Evolutionary conservation across 1,140 invertebrate genomes (phyloP), one percentile per base, ranked within the genome.

Genomic region (Atta colombica): DNA sequence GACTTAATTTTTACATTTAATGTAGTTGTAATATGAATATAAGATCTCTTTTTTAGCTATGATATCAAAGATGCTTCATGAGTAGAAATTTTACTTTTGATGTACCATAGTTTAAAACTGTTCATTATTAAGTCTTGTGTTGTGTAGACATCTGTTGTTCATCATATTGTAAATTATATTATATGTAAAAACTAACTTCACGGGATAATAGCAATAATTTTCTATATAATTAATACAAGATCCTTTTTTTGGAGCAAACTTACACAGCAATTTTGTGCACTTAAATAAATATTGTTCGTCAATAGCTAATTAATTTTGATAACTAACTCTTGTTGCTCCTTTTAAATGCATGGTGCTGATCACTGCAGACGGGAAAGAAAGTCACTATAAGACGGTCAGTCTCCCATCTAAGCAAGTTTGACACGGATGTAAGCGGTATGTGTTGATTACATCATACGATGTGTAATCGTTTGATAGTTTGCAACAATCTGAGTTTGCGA

Each of bases 341-440:
- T 89, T 60, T 85, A 77, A 81, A 49, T 31, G 84, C 85, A 91
- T 92, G 84, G 63, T 60, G 78, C 86, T 92, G 86, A 51, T 92
- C 65, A 66, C 91, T 92, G 49, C 89, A 94, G 93, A 94, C 89
- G 77, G 92, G 92, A 88, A 94, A 93, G 85, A 92, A 90, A 87
- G 86, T 55, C 77, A 78, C 88, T 88, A 78, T 85, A 88, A 91
- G 87, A 61, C 87, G 87, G 49, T 89, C 85, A 35, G 60, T 89
- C 81, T 87, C 65, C 74, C 90, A 93, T 87, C 78, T 91, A 74
- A 89, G 91, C 88, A 93, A 91, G 77, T 92, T 77, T 91, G 78
- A 71, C 85, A 74, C 71, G 72, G 92, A 94, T 65, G 60, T 90
- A 88, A 91, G 85, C 85, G 93, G 93, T 94, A 94, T 75, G 93